These are phyloP conservation scores for Ctenopoma kingsleyae DNA, from an alignment of 2,797 vertebrate genomes.

Conservation along the genomic window DNA sequence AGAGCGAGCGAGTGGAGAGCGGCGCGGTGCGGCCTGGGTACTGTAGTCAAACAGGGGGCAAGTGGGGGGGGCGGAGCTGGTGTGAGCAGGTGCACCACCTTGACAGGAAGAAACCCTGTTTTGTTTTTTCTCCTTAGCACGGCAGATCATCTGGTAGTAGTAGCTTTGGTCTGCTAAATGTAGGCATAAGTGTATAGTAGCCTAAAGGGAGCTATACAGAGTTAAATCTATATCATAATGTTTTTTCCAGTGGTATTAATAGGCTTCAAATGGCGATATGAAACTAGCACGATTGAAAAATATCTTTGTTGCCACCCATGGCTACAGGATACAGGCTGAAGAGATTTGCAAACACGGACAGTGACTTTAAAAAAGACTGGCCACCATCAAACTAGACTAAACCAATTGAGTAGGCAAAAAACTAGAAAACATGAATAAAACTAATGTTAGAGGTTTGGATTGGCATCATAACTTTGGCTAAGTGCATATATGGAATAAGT, in stretches of 20 bases:
- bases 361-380: too few species aligned
- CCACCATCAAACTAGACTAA: neutral
- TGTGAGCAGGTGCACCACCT: slow-evolving; percentile 79
- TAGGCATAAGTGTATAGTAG: too few species aligned
- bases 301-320: neutral
- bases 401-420: neutral
- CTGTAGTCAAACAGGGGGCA: slow-evolving; percentile 79
- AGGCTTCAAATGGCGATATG: too few species aligned
- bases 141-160: neutral
- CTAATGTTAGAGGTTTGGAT: neutral
- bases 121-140: neutral
- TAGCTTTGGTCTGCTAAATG: neutral
- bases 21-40: slow-evolving; percentile 85
- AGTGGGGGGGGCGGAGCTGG: slow-evolving; percentile 52
- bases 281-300: too few species aligned
- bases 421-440: neutral
- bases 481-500: neutral
- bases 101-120: slow-evolving; percentile 41
- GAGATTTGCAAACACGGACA: too few species aligned
- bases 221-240: too few species aligned
- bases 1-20: slow-evolving; percentile 70
- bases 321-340: too few species aligned
- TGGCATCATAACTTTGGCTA: neutral
- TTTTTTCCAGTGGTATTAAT: too few species aligned
- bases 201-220: too few species aligned